Evolutionary conservation across 2,888 invertebrate species (phyloP).

Genomic region (Trissolcus japonicus): DNA sequence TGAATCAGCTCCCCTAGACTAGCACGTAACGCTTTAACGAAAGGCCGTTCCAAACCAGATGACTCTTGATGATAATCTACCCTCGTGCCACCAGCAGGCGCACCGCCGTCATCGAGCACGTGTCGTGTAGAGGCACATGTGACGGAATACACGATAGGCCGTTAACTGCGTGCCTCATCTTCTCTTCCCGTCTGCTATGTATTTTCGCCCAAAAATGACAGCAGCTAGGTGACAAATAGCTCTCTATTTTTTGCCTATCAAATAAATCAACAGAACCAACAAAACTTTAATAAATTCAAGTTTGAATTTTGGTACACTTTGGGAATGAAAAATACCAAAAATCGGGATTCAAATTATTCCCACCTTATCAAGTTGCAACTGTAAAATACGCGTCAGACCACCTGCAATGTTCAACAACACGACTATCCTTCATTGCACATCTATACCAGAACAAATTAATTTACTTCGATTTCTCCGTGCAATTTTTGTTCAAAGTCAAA

Average conservation of each 20-base stretch:
- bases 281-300: too few relatives aligned
- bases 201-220: constrained; percentile 35
- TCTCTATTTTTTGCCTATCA: neutral
- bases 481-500: constrained; percentile 35
- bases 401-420: constrained; percentile 19
- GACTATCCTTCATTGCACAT: constrained; percentile 27
- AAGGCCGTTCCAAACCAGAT: constrained; percentile 66
- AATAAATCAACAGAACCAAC: neutral
- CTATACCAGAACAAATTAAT: constrained; percentile 38
- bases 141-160: constrained; percentile 57
- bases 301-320: too few relatives aligned
- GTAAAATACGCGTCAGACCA: constrained; percentile 18
- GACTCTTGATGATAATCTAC: constrained; percentile 75
- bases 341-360: neutral
- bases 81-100: constrained; percentile 74
- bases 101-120: constrained; percentile 67
- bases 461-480: constrained; percentile 31
- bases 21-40: constrained; percentile 62
- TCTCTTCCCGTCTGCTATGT: constrained; percentile 37
- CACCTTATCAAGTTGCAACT: constrained; percentile 14
- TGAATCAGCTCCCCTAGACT: constrained; percentile 68
- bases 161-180: constrained; percentile 48
- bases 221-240: constrained; percentile 9
- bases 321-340: neutral
- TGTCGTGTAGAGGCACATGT: constrained; percentile 61